A percentile compares a stretch with the other conserved stretches of the same genome.
These are phyloP conservation scores for Geodia barretti DNA, from an alignment of 37 sponge, comb jelly and placozoan genomes.

Conservation along the genomic window DNA sequence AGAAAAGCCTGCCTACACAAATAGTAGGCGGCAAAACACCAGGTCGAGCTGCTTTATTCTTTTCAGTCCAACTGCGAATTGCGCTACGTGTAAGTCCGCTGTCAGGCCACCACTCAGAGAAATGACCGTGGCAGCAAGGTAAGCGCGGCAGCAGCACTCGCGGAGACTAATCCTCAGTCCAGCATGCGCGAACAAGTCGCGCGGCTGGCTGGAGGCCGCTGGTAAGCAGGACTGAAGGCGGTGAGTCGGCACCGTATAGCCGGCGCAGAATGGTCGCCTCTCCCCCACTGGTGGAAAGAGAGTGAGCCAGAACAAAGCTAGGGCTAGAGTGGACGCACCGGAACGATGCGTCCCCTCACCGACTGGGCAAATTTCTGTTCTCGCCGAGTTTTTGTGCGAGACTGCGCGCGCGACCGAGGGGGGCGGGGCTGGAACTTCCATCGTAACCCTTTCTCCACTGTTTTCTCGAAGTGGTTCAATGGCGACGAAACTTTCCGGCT, in stretches of 20 bases:
- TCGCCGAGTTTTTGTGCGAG: too few relatives aligned
- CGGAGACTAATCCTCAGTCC: not conserved
- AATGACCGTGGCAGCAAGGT: too few relatives aligned
- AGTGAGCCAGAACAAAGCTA: not conserved
- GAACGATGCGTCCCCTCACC: not conserved
- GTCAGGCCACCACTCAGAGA: too few relatives aligned
- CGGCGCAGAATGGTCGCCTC: not conserved
- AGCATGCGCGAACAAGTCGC: not conserved
- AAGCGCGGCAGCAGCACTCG: too few relatives aligned
- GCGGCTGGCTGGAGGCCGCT: not conserved
- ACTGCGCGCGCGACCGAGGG: not conserved
- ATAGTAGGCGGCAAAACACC: too few relatives aligned
- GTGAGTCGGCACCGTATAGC: not conserved
- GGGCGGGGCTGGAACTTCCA: too few relatives aligned
- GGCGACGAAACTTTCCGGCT: not conserved
- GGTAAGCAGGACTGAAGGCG: not conserved
- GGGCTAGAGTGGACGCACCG: not conserved
- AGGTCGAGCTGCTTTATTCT: too few relatives aligned
- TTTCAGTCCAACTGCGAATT: too few relatives aligned
- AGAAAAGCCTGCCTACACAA: too few relatives aligned
- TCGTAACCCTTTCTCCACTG: not conserved
- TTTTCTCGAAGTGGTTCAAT: not conserved
- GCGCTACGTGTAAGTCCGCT: too few relatives aligned
- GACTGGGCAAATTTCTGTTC: too few relatives aligned
- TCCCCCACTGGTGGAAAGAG: not conserved